Evolutionary conservation across 2,797 vertebrate genomes (phyloP), one percentile per base, ranked within the genome.

Genomic region (Buphagus erythrorhynchus): DNA sequence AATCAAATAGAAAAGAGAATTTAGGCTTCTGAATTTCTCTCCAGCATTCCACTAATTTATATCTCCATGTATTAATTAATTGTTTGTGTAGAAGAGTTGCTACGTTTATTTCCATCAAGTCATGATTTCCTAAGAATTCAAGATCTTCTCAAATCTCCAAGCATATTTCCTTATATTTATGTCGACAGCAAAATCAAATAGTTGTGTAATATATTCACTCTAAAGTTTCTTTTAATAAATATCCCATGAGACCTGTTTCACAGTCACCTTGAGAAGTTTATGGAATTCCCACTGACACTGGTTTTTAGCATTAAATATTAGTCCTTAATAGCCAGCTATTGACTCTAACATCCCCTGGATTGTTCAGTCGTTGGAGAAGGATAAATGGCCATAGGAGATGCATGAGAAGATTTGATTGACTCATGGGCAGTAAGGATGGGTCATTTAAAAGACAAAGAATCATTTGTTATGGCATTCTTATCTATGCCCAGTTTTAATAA

Each of bases 21-120:
- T 21, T n/a, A 51, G 1, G 8, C 29, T 49, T 75, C 22, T 57
- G 31, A 75, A 51, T 82, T 45, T 84, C n/a, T 58, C 5, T 65
- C 16, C 55, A 26, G 2, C 5, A 51, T 69, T 75, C 19, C 20
- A 28, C 5, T 73, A 24, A 43, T n/a, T 66, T 49, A 14, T 49
- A n/a, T 36, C 8, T 38, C 21, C 2, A 3, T 42, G 13, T 2
- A 35, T 69, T 72, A 58, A 43, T 87, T 40, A 31, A 26, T 35
- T 57, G 2, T 10, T 10, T 35, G 2, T 65, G 13, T 29, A n/a
- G 22, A 72, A 59, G 0, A 19, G 7, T 40, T 2, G 8, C 14
- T 40, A 14, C 3, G 15, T 68, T 63, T 69, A 18, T 25, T 85
- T 58, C 13, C 26, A 46, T 76, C 5, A 46, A 71, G 15, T 67